Evolutionary conservation across 1,140 invertebrate species (phyloP), one percentile per base, ranked within the genome.

Genomic region (Ylistrum balloti): DNA sequence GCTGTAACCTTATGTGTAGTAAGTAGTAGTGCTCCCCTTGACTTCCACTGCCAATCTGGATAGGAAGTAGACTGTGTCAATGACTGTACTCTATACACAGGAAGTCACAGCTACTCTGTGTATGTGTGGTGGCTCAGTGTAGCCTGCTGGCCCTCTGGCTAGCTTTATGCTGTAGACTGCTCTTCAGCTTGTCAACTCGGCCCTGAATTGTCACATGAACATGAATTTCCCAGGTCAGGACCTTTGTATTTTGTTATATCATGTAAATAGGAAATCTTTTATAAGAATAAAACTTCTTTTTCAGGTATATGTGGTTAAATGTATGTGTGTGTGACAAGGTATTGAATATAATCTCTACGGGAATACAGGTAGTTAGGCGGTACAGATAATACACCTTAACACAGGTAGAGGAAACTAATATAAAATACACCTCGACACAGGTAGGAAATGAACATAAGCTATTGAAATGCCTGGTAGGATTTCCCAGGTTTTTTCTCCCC

Each of bases 61-160:
- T 74, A 74, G 56, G 56, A 74, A 74, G 56, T 74, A 74, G 56
- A 74, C 56, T 74, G 56, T 74, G 56, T 74, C 56, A 74, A 22
- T 74, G 56, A n/a, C 22, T 28, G n/a, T 28, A 74, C 56, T 74
- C 56, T 74, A 48, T 20, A 74, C 56, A 74, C 56, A 74, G 56
- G 56, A 74, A 74, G 56, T 74, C 56, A 74, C 22, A 74, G 1
- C n/a, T n/a, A n/a, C 22, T 9, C 41, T 45, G 41, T 74, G 56
- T 74, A n/a, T 74, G 56, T 74, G 56, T 74, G n/a, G 9, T 45
- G 41, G 41, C 41, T 74, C 35, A 13, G 56, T n/a, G n/a, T n/a
- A n/a, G n/a, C n/a, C n/a, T n/a, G n/a, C 56, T 28, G 17, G 9
- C 56, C 56, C 56, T 74, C 56, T 74, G 56, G 56, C 56, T 74